Percentiles rank a stretch among this genome's conserved stretches.
phyloP scores from a whole-genome alignment of 1,140 invertebrate species.

The Caenorhabditis inopinata region DNA sequence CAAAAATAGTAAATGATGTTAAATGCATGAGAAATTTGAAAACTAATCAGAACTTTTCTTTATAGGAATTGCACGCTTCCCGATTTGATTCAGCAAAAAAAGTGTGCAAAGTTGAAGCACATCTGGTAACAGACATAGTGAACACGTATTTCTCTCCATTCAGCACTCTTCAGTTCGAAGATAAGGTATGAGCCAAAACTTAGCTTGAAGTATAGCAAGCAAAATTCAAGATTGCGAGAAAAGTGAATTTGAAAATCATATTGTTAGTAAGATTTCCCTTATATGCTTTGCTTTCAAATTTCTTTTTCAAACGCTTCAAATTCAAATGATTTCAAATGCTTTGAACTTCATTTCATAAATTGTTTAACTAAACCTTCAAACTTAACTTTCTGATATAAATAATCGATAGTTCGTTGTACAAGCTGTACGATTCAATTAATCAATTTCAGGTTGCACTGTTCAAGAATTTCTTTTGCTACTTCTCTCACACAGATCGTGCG shows the following conservation, averaged over 20 bases:
- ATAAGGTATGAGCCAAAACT: no score
- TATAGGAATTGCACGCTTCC: background rate
- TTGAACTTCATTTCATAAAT: no score
- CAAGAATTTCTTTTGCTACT: conserved; percentile 46
- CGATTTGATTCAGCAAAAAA: conserved; percentile 34
- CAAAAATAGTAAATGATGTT: conserved; percentile 24
- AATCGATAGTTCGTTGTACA: background rate
- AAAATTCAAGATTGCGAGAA: no score
- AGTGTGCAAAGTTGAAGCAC: conserved; percentile 37
- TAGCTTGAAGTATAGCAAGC: no score
- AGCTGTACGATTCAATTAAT: background rate
- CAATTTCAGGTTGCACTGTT: conserved; percentile 39
- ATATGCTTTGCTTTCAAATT: no score
- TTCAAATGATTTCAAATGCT: no score
- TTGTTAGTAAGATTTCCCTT: no score
- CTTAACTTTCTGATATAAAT: no score
- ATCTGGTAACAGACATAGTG: conserved; percentile 42
- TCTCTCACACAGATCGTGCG: conserved; percentile 41
- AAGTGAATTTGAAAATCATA: no score
- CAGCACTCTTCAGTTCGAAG: background rate
- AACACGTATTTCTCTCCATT: conserved; percentile 40
- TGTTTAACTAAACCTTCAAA: no score
- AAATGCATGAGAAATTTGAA: background rate
- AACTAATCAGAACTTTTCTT: background rate
- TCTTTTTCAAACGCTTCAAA: no score